Conservation (phyloP, 2,797 vertebrate species). For the Cuculus canorus region DNA sequence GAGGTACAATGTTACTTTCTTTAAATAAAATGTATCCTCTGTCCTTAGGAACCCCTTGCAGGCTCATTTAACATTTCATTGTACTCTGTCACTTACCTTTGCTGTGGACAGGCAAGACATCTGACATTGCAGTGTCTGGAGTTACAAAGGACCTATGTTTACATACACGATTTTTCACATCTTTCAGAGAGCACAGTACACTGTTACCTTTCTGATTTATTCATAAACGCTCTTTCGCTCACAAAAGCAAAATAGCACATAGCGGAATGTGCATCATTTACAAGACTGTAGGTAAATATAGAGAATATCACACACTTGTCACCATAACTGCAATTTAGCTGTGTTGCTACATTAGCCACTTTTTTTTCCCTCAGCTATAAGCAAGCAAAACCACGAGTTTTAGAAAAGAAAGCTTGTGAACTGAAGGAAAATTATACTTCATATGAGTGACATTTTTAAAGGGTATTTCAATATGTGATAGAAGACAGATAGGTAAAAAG, state of each 20-base stretch:
- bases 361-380: neutral
- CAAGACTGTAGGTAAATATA: neutral
- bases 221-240: conserved; percentile 21
- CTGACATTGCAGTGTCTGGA: conserved; percentile 17
- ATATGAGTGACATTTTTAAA: neutral
- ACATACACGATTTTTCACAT: neutral
- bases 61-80: conserved; percentile 67
- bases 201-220: neutral
- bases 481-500: neutral
- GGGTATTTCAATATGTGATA: neutral
- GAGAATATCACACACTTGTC: neutral
- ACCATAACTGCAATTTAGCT: neutral
- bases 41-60: conserved; percentile 62
- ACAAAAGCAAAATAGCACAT: neutral
- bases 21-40: conserved; percentile 81
- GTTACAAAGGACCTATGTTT: conserved; percentile 69
- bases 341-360: neutral
- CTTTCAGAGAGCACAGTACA: neutral
- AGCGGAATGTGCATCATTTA: neutral
- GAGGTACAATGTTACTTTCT: conserved; percentile 77
- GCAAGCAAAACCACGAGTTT: neutral
- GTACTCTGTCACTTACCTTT: conserved; percentile 58
- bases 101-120: neutral
- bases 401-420: neutral
- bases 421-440: neutral